Evolutionary conservation across 2,113 vertebrate genomes (phyloP).

Genomic region (Chitala chitala): DNA sequence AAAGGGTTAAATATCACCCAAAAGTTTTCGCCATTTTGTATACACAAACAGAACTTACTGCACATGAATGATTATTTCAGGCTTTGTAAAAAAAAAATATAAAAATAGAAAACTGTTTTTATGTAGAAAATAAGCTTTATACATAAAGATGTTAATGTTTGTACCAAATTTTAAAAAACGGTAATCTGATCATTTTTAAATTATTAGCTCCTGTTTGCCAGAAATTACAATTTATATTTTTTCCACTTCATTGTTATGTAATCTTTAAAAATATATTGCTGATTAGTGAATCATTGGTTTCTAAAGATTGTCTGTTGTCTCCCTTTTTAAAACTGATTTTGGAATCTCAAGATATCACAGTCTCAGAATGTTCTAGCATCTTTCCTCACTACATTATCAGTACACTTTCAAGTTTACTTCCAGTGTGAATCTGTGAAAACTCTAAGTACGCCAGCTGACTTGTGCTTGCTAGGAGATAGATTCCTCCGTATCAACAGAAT

Average conservation of each 20-base stretch:
- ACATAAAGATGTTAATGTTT: too few relatives aligned
- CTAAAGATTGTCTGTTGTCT: not conserved
- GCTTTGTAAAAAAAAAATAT: too few relatives aligned
- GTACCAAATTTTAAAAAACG: too few relatives aligned
- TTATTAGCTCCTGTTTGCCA: too few relatives aligned
- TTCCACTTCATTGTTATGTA: not conserved
- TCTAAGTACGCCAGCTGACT: not conserved
- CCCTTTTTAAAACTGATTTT: not conserved
- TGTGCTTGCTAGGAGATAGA: not conserved
- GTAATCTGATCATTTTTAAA: not conserved
- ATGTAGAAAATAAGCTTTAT: too few relatives aligned
- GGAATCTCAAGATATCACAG: not conserved
- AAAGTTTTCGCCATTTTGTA: too few relatives aligned
- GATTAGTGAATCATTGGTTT: not conserved
- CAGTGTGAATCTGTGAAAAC: conserved; percentile 17
- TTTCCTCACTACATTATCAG: not conserved
- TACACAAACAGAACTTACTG: too few relatives aligned
- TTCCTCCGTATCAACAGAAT: conserved; percentile 4
- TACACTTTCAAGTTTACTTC: not conserved
- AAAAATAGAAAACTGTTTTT: too few relatives aligned
- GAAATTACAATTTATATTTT: too few relatives aligned
- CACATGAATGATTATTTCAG: too few relatives aligned
- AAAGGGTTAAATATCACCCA: too few relatives aligned
- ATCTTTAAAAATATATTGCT: not conserved
- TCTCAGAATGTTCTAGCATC: not conserved